Evolutionary conservation across 1,140 invertebrate species (phyloP).

Genomic region (Pomacea maculata): DNA sequence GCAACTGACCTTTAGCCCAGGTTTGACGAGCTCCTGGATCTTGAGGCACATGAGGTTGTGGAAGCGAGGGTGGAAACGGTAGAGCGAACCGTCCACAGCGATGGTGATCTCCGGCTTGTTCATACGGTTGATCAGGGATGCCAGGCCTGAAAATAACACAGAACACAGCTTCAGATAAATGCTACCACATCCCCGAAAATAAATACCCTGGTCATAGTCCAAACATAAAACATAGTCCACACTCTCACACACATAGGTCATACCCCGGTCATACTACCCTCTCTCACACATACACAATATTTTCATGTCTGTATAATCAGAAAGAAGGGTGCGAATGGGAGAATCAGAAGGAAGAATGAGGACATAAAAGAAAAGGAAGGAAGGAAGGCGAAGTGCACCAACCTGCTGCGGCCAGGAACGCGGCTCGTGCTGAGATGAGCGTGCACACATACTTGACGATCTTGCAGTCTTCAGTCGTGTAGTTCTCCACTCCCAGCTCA

Average conservation of each 20-base stretch:
- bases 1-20: conserved; percentile 64
- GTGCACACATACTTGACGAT: conserved; percentile 92
- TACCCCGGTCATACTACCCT: not conserved
- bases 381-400: conserved; percentile 64
- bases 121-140: conserved; percentile 79
- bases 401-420: conserved; percentile 90
- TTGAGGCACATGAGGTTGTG: conserved; percentile 94
- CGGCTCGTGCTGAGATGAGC: conserved; percentile 89
- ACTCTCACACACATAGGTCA: not conserved
- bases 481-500: conserved; percentile 83
- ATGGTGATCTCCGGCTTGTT: conserved; percentile 89
- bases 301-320: no score
- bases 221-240: not conserved
- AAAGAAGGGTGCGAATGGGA: no score
- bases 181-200: not conserved
- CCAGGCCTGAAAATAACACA: conserved; percentile 70
- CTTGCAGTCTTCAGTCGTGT: conserved; percentile 84
- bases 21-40: conserved; percentile 81
- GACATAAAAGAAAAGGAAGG: no score
- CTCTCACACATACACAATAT: not conserved
- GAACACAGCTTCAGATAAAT: not conserved
- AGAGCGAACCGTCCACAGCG: conserved; percentile 98
- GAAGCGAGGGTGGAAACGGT: conserved; percentile 98
- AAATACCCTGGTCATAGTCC: not conserved
- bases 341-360: no score